Evolutionary conservation across 2,113 vertebrate genomes (phyloP), one percentile per base, ranked within the genome.

Genomic region (Hippopotamus amphibius): DNA sequence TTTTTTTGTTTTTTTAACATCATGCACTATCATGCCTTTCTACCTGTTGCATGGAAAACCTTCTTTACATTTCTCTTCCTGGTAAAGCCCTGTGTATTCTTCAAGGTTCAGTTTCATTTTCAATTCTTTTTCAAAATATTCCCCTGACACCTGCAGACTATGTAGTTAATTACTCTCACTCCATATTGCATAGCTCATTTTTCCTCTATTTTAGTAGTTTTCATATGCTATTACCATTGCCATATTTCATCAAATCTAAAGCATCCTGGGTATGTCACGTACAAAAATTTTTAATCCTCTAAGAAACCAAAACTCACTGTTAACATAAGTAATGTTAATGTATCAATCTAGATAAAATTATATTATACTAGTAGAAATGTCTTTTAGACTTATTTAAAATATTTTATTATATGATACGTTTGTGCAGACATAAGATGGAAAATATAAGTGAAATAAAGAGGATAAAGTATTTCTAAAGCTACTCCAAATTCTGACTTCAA

Each of bases 191-290:
- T 41, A 46, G 12, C 2, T 81, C 11, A 72, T 84, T 1, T 43
- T 48, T 0, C 72, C 13, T 61, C 57, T 57, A 26, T 30, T 21
- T 85, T 72, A 85, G 6, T 61, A 41, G 1, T 33, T 65, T 88
- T 79, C 24, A 88, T 55, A 24, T 50, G 37, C 24, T 63, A 43
- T 50, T 1, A 59, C 19, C 7, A 19, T 77, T 24, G 1, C 0
- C 9, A 24, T 57, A 90, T 68, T 48, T 82, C 6, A 46, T 63
- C 6, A 90, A 72, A 59, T 81, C 19, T 68, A 79, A 61, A 22
- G 21, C 4, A 37, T 13, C 6, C 16, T 71, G 9, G 8, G n/a
- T 48, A 0, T 33, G 19, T 14, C 1, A 1, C 48, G 13, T 63
- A 69, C 12, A 0, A n/a, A 92, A 57, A 81, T 7, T 37, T 95